Conservation (phyloP, 2,113 vertebrate genomes). For the Melanerpes formicivorus region DNA sequence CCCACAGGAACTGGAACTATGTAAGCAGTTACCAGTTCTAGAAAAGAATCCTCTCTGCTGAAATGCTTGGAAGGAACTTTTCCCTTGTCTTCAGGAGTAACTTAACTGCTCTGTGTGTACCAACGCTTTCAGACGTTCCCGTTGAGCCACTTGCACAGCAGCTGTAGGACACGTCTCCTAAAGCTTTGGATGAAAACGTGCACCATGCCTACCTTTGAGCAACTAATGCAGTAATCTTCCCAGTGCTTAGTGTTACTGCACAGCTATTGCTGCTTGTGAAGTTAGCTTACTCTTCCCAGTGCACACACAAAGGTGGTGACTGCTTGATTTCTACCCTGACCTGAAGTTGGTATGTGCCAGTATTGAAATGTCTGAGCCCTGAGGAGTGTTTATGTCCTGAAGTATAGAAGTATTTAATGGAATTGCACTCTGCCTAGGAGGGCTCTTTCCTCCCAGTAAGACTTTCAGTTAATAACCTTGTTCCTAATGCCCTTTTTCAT, state of each 20-base stretch:
- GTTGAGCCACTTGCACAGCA: background rate
- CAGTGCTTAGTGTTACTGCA: background rate
- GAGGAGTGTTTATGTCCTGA: background rate
- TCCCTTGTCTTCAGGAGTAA: background rate
- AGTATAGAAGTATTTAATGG: background rate
- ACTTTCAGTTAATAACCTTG: background rate
- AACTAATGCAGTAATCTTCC: background rate
- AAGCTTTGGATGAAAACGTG: background rate
- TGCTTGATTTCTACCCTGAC: background rate
- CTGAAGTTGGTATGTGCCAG: background rate
- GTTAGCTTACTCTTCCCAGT: background rate
- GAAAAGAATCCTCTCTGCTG: background rate
- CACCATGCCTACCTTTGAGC: background rate
- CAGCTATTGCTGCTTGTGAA: background rate
- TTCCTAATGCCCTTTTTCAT: background rate
- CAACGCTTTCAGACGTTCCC: background rate
- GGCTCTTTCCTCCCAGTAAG: background rate
- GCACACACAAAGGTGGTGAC: background rate
- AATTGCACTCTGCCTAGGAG: background rate
- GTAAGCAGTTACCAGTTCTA: constrained; percentile 7
- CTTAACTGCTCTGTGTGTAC: background rate
- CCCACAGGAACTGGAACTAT: background rate
- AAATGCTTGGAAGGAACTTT: background rate
- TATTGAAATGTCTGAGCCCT: constrained; percentile 18
- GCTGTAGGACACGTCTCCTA: background rate